These are phyloP conservation scores for Muraenolepis orangiensis DNA, from an alignment of 2,797 vertebrate genomes.

Conservation along the genomic window DNA sequence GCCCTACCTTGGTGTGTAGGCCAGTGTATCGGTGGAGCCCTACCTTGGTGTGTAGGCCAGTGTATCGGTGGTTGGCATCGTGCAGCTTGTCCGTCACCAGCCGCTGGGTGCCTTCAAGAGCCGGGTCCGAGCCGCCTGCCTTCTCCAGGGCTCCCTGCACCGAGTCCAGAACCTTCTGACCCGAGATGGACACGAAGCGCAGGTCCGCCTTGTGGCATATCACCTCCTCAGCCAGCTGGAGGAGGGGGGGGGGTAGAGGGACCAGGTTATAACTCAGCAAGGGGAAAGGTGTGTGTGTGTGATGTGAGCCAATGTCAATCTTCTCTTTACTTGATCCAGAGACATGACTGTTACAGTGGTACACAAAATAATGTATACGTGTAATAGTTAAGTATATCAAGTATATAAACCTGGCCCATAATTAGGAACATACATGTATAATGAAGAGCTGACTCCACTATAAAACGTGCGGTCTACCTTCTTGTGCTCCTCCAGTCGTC, in stretches of 20 bases:
- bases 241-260: conserved; percentile 1
- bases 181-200: conserved; percentile 92
- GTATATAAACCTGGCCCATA: no score
- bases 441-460: no score
- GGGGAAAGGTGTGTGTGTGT: not conserved
- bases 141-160: conserved; percentile 74
- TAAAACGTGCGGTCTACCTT: conserved; percentile 76
- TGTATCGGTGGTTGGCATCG: conserved; percentile 84
- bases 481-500: conserved; percentile 79
- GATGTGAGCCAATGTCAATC: no score
- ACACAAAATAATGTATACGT: no score
- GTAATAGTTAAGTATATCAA: no score
- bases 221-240: conserved; percentile 83
- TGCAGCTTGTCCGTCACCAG: conserved; percentile 84
- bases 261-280: not conserved
- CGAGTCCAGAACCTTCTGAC: conserved; percentile 90
- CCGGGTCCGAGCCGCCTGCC: conserved; percentile 51
- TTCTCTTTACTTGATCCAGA: no score
- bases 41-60: conserved; percentile 85
- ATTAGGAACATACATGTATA: no score
- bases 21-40: not conserved
- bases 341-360: no score
- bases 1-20: not conserved
- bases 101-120: conserved; percentile 66
- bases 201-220: conserved; percentile 98